Evolutionary conservation across 2,113 vertebrate genomes (phyloP).

Genomic region (Morone chrysops): DNA sequence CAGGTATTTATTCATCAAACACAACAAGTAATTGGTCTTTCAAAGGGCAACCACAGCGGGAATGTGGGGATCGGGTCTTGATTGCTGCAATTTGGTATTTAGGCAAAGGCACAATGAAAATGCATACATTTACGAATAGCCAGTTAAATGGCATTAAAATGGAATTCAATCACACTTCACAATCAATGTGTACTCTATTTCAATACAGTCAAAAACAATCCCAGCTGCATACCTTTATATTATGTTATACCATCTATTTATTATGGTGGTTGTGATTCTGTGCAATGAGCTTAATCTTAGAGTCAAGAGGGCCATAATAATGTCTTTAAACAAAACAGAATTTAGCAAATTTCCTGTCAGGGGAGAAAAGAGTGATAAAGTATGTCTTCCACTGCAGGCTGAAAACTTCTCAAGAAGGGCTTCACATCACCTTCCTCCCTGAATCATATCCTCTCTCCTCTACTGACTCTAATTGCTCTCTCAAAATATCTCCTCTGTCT

Average conservation of each 20-base stretch:
- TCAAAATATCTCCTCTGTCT: conserved; percentile 42
- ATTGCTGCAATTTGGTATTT: conserved; percentile 58
- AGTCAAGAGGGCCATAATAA: conserved; percentile 2
- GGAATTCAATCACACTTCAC: conserved; percentile 38
- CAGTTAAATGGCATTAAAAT: conserved; percentile 45
- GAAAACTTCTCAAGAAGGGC: neutral
- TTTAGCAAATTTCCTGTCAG: conserved; percentile 18
- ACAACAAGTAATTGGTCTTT: conserved; percentile 43
- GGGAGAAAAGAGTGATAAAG: conserved; percentile 7
- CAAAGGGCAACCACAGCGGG: conserved; percentile 57
- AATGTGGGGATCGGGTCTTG: conserved; percentile 26
- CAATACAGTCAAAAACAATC: conserved; percentile 29
- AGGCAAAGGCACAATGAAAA: conserved; percentile 23
- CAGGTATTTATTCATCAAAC: conserved; percentile 47
- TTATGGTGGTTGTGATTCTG: conserved; percentile 6
- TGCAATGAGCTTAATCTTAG: neutral
- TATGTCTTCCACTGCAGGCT: conserved; percentile 3
- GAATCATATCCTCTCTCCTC: conserved; percentile 37
- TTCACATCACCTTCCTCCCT: conserved; percentile 20
- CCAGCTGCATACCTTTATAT: conserved; percentile 6
- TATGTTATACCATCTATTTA: neutral
- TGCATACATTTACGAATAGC: conserved; percentile 11
- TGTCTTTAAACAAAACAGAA: neutral
- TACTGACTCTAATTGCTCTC: conserved; percentile 50
- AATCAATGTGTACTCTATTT: conserved; percentile 40